Evolutionary conservation across 2,797 vertebrate species (phyloP).

Genomic region (Xenentodon cancila): DNA sequence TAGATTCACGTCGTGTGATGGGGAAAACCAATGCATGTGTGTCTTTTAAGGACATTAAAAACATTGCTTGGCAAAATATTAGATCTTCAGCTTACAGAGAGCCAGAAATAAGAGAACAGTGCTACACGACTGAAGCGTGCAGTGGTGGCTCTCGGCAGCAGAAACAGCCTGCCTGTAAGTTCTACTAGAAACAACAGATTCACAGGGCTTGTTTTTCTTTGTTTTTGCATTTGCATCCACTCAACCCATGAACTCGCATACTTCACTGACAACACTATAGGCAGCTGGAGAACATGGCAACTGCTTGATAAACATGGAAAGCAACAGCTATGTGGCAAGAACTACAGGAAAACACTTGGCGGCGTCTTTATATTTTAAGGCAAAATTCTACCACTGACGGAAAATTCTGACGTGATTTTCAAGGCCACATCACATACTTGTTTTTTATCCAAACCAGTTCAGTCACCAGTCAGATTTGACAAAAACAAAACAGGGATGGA

Average conservation of each 20-base stretch:
- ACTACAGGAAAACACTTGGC: neutral
- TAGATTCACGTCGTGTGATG: no score
- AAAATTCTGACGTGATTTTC: no score
- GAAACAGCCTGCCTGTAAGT: neutral
- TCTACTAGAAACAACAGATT: neutral
- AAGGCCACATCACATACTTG: no score
- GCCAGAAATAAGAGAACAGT: neutral
- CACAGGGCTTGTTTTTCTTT: no score
- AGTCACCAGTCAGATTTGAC: no score
- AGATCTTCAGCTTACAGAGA: neutral
- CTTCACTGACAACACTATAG: neutral
- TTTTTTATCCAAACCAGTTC: no score
- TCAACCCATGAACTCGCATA: neutral
- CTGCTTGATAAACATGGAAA: neutral
- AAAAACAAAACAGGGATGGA: no score
- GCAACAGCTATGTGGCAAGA: neutral
- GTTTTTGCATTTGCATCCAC: conserved; percentile 17
- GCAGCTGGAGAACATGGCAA: neutral
- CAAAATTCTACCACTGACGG: no score
- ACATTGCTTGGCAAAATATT: neutral
- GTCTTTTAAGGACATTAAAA: no score
- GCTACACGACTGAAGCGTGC: neutral
- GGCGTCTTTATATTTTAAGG: no score
- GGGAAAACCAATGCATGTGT: no score
- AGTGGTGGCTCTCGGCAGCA: conserved; percentile 39